phyloP scores from a whole-genome alignment of 2,888 invertebrate species.

The Xanthia icteritia region DNA sequence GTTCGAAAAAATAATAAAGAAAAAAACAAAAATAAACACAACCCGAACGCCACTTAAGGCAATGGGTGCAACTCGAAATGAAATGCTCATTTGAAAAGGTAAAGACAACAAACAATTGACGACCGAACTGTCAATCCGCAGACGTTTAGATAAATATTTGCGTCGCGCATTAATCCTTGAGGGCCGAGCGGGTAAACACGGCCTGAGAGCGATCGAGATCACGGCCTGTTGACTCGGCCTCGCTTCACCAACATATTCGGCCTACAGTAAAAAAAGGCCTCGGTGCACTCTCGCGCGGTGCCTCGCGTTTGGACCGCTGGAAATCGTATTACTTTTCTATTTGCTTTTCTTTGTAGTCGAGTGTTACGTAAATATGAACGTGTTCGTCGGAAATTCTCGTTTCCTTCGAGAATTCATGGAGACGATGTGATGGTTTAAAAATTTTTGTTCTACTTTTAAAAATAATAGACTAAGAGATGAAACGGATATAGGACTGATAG shows the following conservation, averaged over 20 bases:
- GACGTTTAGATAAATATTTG: conserved; percentile 90
- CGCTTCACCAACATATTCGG: conserved; percentile 71
- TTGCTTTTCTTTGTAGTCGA: conserved; percentile 89
- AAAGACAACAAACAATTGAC: conserved; percentile 90
- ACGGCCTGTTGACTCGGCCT: conserved; percentile 85
- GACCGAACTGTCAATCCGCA: conserved; percentile 90
- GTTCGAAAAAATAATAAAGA: conserved; percentile 73
- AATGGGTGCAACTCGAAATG: conserved; percentile 87
- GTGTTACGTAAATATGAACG: conserved; percentile 89
- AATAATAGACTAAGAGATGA: conserved; percentile 64
- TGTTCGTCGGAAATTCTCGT: conserved; percentile 87
- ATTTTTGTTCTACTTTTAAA: conserved; percentile 64
- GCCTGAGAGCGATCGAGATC: conserved; percentile 85
- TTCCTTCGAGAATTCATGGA: conserved; percentile 85
- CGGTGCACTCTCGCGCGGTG: conserved; percentile 80
- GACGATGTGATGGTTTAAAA: conserved; percentile 70
- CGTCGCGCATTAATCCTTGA: conserved; percentile 89
- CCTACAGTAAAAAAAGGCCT: conserved; percentile 78
- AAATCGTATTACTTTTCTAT: conserved; percentile 90
- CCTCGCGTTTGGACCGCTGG: conserved; percentile 77
- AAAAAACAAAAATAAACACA: conserved; percentile 75
- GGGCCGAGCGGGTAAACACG: conserved; percentile 83
- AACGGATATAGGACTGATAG: conserved; percentile 56
- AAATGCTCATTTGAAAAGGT: conserved; percentile 89
- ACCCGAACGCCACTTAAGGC: conserved; percentile 87